A percentile compares a stretch with the other conserved stretches of the same genome.
phyloP scores from a whole-genome alignment of 2,113 vertebrate species.

The Corythornis cristatus region DNA sequence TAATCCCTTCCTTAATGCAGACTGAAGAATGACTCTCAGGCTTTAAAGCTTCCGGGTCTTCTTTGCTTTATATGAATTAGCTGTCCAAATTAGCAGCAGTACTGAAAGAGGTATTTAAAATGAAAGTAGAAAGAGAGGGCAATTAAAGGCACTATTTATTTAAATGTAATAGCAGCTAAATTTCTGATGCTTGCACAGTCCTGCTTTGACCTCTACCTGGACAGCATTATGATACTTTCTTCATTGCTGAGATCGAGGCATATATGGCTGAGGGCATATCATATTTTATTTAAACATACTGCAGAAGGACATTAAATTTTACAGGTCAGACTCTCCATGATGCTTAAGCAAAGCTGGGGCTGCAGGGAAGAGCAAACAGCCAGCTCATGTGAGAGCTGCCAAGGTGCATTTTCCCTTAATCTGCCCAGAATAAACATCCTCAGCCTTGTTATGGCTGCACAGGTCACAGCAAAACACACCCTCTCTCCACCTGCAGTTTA shows the following conservation, averaged over 20 bases:
- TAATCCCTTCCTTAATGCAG: background rate
- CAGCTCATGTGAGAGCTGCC: background rate
- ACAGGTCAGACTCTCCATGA: background rate
- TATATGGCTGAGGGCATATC: background rate
- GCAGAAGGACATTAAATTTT: conserved; percentile 8
- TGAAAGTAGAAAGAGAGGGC: background rate
- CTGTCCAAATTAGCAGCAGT: background rate
- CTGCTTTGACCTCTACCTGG: background rate
- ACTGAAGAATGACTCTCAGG: background rate
- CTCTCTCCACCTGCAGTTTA: background rate
- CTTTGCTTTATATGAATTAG: background rate
- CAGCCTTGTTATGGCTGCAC: background rate
- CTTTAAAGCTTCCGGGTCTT: background rate
- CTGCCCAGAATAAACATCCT: background rate
- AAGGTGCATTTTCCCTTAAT: background rate
- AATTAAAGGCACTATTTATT: background rate
- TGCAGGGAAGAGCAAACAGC: background rate
- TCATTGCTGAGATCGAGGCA: background rate
- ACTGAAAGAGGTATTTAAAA: background rate
- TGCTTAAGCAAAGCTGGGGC: background rate
- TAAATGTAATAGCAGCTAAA: background rate
- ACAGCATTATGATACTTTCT: background rate
- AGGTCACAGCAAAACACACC: background rate
- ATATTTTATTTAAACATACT: conserved; percentile 33
- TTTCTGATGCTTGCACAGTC: background rate